Base-by-base conservation (phyloP, 64 coral and sea anemone species). In the Orbicella faveolata region DNA sequence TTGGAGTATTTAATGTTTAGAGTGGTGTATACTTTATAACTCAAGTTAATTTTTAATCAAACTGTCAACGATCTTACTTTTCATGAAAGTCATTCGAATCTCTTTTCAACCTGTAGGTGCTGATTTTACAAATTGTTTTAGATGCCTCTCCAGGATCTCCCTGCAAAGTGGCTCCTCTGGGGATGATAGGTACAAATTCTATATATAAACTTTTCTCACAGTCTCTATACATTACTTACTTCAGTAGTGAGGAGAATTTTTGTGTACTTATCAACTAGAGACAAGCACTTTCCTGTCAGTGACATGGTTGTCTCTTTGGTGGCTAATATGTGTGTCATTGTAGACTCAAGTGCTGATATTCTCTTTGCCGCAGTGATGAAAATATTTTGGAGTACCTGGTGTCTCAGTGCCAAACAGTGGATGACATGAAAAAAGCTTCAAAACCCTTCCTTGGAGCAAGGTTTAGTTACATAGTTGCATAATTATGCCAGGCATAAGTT, bases 341-440 rank as follows among this genome's bases (percentile, higher is more conserved):
- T 59, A 14, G 12, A 59, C 34, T 68, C 15, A n/a, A 35, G 33
- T 73, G 1, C 59, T 91, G 39, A 1, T 59, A 52, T 39, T 34
- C 76, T 74, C 26, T 72, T 69, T 23, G 17, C 36, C 30, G 33
- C 13, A 96, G 95, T 21, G 80, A 77, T 68, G 35, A 91, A 57
- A 89, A 79, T 73, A 48, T 96, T 21, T 52, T 91, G 18, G 88
- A 96, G 20, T 78, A 88, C 36, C 13, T 96, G 57, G 20, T 88
- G 44, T 82, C 63, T 26, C 95, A 96, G 36, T 96, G 95, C 79
- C 95, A 93, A 68, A 93, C 92, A 79, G 18, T 94, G 39, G 92
- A 94, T 39, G 92, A 94, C 68, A 67, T 84, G 19, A 94, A 89
- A 74, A 94, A 89, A 69, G 4, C 87, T 0, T 61, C 72, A 59